A percentile compares a stretch with the other conserved stretches of the same genome.
Evolutionary conservation across 2,888 invertebrate genomes (phyloP).

Genomic region (Anaspis maculata): DNA sequence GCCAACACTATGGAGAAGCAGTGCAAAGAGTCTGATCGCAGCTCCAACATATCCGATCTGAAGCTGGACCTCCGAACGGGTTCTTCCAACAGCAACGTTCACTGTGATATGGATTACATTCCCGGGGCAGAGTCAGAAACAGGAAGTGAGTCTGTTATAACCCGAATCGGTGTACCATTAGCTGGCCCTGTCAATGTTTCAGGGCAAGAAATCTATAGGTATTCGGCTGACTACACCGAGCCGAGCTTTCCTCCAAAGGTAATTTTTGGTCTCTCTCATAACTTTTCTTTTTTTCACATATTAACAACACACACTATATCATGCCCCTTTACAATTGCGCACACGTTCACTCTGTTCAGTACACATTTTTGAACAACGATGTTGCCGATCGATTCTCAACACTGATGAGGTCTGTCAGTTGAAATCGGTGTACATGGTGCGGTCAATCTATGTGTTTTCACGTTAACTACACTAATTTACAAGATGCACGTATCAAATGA

Average conservation of each 20-base stretch:
- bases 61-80: conserved; percentile 82
- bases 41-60: conserved; percentile 86
- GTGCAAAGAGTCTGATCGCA: conserved; percentile 75
- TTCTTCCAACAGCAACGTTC: conserved; percentile 64
- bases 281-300: no score
- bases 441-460: no score
- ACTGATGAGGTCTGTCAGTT: no score
- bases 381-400: no score
- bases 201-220: conserved; percentile 59
- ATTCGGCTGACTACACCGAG: conserved; percentile 71
- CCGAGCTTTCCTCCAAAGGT: conserved; percentile 69
- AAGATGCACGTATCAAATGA: no score
- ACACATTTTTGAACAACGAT: no score
- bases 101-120: conserved; percentile 50
- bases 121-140: conserved; percentile 48
- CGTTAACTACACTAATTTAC: no score
- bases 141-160: conserved; percentile 47
- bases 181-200: conserved; percentile 72
- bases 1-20: conserved; percentile 49
- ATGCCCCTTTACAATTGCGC: no score
- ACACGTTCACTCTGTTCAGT: no score
- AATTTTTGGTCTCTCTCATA: no score
- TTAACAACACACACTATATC: background rate
- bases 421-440: no score
- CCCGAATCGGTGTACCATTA: conserved; percentile 61